Percentiles rank a stretch among this genome's conserved stretches.
Conservation (phyloP, 2,797 vertebrate genomes). For the Eutrigla gurnardus region DNA sequence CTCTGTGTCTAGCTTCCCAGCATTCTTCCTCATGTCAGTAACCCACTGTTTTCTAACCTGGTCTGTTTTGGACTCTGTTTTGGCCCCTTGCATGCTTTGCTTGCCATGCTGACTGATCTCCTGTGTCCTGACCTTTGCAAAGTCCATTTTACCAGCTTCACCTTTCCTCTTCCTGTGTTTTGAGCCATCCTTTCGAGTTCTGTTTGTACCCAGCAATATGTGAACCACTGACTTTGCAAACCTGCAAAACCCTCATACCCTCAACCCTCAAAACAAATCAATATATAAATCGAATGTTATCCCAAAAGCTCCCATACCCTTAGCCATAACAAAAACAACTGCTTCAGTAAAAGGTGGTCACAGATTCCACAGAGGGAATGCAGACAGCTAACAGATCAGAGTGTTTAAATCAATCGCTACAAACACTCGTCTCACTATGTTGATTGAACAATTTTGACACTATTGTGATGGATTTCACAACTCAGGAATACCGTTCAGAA, state of each 20-base stretch:
- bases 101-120: too few species aligned
- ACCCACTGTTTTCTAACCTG: too few species aligned
- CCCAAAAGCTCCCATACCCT: background rate
- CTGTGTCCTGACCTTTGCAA: too few species aligned
- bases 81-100: too few species aligned
- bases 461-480: background rate
- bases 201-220: background rate
- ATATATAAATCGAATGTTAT: too few species aligned
- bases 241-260: background rate
- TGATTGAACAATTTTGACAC: background rate
- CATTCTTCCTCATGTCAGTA: too few species aligned
- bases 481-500: background rate
- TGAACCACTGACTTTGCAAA: background rate
- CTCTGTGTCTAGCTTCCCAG: too few species aligned
- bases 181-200: too few species aligned
- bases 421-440: background rate
- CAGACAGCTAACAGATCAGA: background rate
- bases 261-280: background rate
- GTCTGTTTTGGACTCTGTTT: too few species aligned
- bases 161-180: too few species aligned
- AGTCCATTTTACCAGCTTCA: too few species aligned
- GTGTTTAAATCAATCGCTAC: background rate
- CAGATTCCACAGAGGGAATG: slow-evolving; percentile 4
- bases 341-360: background rate
- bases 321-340: slow-evolving; percentile 1